Evolutionary conservation across 2,113 vertebrate species (phyloP).

Genomic region (Condylura cristata): DNA sequence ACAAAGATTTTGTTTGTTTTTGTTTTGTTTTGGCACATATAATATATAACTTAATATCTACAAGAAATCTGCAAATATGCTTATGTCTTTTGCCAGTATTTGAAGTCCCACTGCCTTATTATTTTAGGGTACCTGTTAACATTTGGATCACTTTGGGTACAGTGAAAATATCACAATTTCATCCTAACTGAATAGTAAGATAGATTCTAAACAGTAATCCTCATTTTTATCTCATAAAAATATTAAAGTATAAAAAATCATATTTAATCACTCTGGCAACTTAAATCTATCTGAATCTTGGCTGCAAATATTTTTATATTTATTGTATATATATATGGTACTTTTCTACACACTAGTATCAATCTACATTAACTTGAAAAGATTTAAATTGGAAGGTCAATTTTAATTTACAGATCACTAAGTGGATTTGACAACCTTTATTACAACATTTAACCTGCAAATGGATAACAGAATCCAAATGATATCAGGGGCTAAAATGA

Average conservation of each 20-base stretch:
- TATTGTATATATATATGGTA: neutral
- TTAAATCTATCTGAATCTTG: conserved; percentile 7
- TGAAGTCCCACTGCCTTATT: neutral
- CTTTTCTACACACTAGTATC: neutral
- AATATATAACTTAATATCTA: neutral
- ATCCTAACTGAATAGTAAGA: neutral
- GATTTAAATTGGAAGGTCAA: conserved; percentile 63
- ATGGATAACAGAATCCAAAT: neutral
- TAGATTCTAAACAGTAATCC: neutral
- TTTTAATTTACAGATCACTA: conserved; percentile 55
- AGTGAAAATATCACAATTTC: neutral
- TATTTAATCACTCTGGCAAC: neutral
- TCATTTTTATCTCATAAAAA: neutral
- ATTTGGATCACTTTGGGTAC: neutral
- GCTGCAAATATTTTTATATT: conserved; percentile 19
- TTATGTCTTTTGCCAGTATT: neutral
- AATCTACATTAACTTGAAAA: conserved; percentile 54
- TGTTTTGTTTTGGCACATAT: neutral
- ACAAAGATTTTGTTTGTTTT: neutral
- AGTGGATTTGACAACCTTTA: conserved; percentile 45
- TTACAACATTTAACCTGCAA: conserved; percentile 48
- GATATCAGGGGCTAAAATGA: neutral
- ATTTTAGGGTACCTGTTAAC: neutral
- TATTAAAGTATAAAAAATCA: neutral
- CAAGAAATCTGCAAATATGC: neutral